Conservation (phyloP, 2,113 vertebrate genomes). For the Semnornis frantzii region DNA sequence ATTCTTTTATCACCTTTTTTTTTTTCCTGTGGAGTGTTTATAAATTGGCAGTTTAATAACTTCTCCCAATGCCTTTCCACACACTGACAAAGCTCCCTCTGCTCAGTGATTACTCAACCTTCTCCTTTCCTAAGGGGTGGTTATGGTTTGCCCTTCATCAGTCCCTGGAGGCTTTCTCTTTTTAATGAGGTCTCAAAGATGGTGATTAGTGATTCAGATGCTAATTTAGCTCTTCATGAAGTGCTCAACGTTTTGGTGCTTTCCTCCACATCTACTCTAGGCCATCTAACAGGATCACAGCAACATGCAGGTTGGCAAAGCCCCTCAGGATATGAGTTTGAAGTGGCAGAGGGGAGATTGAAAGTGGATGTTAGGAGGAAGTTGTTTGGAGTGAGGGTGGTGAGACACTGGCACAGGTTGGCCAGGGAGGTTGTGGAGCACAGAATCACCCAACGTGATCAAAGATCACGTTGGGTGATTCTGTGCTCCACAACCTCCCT, state of each 20-base stretch:
- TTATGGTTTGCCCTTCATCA: background rate
- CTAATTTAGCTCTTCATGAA: background rate
- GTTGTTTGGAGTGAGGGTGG: no score
- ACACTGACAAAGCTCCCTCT: background rate
- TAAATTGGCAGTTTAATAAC: constrained; percentile 18
- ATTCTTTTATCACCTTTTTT: background rate
- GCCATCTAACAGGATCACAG: background rate
- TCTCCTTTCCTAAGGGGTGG: background rate
- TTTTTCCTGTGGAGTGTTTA: background rate
- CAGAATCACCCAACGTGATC: no score
- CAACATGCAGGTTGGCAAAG: no score
- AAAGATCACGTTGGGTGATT: no score
- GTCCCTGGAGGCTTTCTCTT: background rate
- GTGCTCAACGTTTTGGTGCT: background rate
- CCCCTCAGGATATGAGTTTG: no score
- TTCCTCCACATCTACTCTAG: background rate
- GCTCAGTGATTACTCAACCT: background rate
- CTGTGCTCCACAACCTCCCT: no score
- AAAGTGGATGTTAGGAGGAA: no score
- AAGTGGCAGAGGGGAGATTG: no score
- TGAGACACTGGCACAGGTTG: no score
- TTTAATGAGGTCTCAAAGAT: background rate
- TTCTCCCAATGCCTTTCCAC: background rate
- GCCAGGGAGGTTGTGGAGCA: no score
- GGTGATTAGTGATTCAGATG: background rate